Evolutionary conservation across 2,888 invertebrate genomes (phyloP).

Genomic region (Margaritifera margaritifera): DNA sequence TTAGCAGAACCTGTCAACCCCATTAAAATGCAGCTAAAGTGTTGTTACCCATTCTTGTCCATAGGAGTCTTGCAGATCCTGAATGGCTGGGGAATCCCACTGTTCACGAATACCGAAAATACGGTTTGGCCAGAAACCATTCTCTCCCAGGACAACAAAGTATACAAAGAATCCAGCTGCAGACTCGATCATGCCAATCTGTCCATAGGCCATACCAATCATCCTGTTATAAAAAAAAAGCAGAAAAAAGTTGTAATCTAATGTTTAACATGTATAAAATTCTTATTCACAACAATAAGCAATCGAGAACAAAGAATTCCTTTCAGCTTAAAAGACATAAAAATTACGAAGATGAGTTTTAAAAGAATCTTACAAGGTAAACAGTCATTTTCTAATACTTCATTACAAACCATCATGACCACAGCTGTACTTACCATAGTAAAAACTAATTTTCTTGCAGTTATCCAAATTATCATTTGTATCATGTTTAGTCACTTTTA

Average conservation of each 20-base stretch:
- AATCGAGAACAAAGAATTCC: too few species aligned
- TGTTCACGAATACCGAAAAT: conserved; percentile 96
- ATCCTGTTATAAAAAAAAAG: conserved; percentile 76
- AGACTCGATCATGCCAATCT: conserved; percentile 99
- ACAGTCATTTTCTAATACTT: too few species aligned
- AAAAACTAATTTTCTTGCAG: too few species aligned
- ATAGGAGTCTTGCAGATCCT: conserved; percentile 97
- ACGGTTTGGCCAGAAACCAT: conserved; percentile 92
- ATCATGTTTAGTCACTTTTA: too few species aligned
- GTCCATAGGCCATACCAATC: conserved; percentile 99
- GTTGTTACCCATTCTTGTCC: conserved; percentile 97
- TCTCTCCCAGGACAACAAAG: conserved; percentile 99
- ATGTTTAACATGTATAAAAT: background rate
- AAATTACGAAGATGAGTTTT: too few species aligned
- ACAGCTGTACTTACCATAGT: too few species aligned
- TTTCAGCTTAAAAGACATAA: too few species aligned
- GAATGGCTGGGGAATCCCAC: conserved; percentile 99
- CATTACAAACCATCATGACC: too few species aligned
- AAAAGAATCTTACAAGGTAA: too few species aligned
- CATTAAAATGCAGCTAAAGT: background rate
- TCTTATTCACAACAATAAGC: background rate
- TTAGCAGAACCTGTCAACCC: background rate
- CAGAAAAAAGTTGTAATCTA: background rate
- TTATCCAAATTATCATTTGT: too few species aligned
- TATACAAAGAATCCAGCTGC: conserved; percentile 99